Base-by-base conservation (phyloP, 1,140 invertebrate species). In the Cydia strobilella region DNA sequence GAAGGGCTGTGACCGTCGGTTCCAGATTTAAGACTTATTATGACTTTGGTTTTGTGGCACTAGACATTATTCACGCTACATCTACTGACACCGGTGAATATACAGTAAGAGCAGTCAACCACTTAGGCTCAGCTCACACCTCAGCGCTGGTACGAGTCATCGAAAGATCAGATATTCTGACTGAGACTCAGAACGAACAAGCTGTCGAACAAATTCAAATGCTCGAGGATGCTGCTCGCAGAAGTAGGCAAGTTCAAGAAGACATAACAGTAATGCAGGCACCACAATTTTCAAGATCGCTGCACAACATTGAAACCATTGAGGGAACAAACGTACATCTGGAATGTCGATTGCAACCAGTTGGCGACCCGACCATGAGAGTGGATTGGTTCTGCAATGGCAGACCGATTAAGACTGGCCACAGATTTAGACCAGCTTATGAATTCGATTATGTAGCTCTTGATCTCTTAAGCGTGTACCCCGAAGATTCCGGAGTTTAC, bases 301-400 rank as follows among this genome's bases (percentile, higher is more conserved):
- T 99, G 77, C 97, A 98, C 86, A 98, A 98, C 84, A 96, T 98
- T 77, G 97, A 98, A 88, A 98, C 97, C 0, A 94, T 98, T 74
- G 98, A 99, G 94, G 95, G 98, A 51, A 97, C 97, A 0, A 98
- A 98, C 84, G 96, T 99, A 42, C 98, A 99, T 89, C 94, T 99
- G 85, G 98, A 99, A 93, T 98, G 97, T 82, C 95, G 98, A 74
- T 93, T 99, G 42, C 96, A 98, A 86, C 99, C 99, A 5, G 96
- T 99, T 73, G 98, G 98, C 35, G 99, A 99, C 93, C 95, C 98
- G 0, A 96, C 96, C 6, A 99, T 99, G 98, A 96, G 95, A 88
- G 97, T 99, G 5, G 98, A 99, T 81, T 99, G 99, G 99, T 97
- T 98, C 86, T 97, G 98, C 25, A 99, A 99, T 92, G 98, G 98